phyloP scores from a whole-genome alignment of 2,113 vertebrate genomes.

The Dromaius novaehollandiae region DNA sequence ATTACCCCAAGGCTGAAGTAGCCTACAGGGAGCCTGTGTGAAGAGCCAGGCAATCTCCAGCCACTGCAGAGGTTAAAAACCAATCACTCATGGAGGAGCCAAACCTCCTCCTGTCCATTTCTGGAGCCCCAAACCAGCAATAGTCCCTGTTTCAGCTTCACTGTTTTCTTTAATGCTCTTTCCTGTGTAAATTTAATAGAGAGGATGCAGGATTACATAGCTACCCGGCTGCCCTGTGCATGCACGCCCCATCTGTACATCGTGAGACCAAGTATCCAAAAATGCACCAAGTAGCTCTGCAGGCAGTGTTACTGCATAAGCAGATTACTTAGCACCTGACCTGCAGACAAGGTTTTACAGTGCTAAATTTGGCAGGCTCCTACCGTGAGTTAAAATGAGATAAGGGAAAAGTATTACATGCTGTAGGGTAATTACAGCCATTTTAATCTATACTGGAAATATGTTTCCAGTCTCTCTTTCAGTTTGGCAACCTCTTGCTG shows the following conservation, averaged over 20 bases:
- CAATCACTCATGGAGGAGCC: fast-evolving
- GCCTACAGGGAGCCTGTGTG: background rate
- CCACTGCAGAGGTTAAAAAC: background rate
- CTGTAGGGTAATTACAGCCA: background rate
- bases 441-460: slow-evolving; percentile 32
- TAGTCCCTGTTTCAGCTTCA: background rate
- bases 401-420: slow-evolving; percentile 17
- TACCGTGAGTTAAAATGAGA: background rate
- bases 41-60: background rate
- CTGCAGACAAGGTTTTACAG: background rate
- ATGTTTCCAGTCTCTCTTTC: background rate
- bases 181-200: background rate
- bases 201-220: background rate
- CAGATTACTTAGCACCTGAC: slow-evolving; percentile 8
- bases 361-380: slow-evolving; percentile 37
- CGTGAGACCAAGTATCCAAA: fast-evolving
- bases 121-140: background rate
- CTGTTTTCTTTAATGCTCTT: background rate
- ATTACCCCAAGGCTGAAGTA: background rate
- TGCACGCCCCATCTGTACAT: fast-evolving
- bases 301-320: background rate
- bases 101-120: background rate
- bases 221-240: background rate
- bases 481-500: background rate
- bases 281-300: background rate